These are phyloP conservation scores for Ptychochromis oligacanthus DNA, from an alignment of 2,113 vertebrate genomes.

Conservation along the genomic window DNA sequence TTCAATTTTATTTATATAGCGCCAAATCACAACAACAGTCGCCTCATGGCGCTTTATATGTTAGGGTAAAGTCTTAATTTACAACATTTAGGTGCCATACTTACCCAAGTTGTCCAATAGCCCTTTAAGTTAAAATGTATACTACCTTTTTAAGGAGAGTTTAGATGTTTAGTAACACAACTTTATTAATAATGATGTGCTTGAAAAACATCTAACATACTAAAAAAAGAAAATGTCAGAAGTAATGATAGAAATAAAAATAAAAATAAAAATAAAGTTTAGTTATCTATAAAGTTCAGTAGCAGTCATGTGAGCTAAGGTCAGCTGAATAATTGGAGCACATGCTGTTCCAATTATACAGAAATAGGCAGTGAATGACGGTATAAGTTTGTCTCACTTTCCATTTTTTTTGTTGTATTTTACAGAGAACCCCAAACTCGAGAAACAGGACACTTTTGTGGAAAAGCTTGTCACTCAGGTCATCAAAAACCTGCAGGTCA, in stretches of 20 bases:
- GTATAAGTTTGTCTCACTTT: not conserved
- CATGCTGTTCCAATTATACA: not conserved
- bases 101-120: too few species aligned
- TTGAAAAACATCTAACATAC: not conserved
- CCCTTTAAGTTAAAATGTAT: not conserved
- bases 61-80: too few species aligned
- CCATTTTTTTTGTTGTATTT: constrained; percentile 27
- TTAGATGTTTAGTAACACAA: not conserved
- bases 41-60: too few species aligned
- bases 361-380: not conserved
- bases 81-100: not conserved
- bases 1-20: too few species aligned
- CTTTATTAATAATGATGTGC: not conserved
- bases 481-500: constrained; percentile 98
- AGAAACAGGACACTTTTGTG: constrained; percentile 94
- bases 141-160: not conserved
- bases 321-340: not conserved
- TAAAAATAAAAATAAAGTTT: not conserved
- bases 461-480: constrained; percentile 98
- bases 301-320: not conserved
- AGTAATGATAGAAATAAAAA: not conserved
- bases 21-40: too few species aligned
- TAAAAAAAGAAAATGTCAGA: not conserved
- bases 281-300: not conserved
- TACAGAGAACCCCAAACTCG: constrained; percentile 85